These are phyloP conservation scores for Perithous albicinctus DNA, from an alignment of 2,888 invertebrate genomes.

Conservation along the genomic window DNA sequence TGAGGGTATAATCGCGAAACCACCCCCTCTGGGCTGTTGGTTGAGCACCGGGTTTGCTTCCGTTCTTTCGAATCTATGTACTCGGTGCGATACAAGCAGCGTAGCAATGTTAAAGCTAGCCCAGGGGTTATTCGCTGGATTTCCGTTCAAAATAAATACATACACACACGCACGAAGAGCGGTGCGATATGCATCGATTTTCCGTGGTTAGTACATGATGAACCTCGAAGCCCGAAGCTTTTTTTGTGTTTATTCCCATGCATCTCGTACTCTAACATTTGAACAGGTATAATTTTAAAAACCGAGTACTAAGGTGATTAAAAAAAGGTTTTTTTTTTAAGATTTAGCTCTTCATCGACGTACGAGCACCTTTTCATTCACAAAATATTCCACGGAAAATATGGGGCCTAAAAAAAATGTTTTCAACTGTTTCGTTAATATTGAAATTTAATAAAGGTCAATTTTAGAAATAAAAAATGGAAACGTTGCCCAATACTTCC, in stretches of 20 bases:
- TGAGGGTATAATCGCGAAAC: not conserved
- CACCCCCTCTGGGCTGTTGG: constrained; percentile 28
- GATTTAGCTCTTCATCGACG: no score
- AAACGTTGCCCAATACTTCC: no score
- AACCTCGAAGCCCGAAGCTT: not conserved
- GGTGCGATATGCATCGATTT: constrained; percentile 2
- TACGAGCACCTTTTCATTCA: no score
- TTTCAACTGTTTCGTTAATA: no score
- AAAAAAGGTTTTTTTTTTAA: no score
- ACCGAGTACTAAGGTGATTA: no score
- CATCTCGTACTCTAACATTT: not conserved
- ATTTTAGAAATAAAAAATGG: no score
- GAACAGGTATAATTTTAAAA: constrained; percentile 1
- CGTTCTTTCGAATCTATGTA: constrained; percentile 23
- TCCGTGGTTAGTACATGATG: not conserved
- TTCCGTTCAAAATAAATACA: constrained; percentile 76
- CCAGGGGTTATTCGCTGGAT: constrained; percentile 71
- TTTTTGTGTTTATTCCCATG: not conserved
- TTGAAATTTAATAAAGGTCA: no score
- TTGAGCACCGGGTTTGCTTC: constrained; percentile 9
- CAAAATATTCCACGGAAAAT: no score
- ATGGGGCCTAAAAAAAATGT: no score
- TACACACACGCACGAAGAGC: constrained; percentile 64
- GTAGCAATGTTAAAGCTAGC: constrained; percentile 47
- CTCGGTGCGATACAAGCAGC: not conserved